Evolutionary conservation across 2,888 invertebrate species (phyloP).

Genomic region (Trypoxylon attenuatum): DNA sequence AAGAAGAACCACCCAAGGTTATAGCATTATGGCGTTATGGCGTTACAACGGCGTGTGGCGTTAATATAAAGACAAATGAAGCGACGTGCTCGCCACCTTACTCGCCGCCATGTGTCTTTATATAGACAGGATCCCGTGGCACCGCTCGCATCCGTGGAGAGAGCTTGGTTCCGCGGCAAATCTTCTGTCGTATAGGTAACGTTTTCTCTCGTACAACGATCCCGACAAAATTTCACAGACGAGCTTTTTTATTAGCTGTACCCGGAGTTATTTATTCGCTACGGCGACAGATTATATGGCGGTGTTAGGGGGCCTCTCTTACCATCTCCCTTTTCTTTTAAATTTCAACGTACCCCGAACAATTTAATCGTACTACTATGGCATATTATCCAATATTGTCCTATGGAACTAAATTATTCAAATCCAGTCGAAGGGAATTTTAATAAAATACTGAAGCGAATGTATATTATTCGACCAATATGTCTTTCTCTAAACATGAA

Average conservation of each 20-base stretch:
- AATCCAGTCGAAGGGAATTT: too few species aligned
- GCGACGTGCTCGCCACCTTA: slow-evolving; percentile 49
- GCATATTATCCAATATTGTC: too few species aligned
- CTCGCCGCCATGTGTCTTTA: slow-evolving; percentile 68
- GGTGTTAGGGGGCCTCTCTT: too few species aligned
- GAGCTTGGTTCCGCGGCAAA: slow-evolving; percentile 41
- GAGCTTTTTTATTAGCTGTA: slow-evolving; percentile 62
- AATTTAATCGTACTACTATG: too few species aligned
- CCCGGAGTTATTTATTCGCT: slow-evolving; percentile 62
- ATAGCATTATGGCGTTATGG: slow-evolving; percentile 12
- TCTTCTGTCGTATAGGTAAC: slow-evolving; percentile 43
- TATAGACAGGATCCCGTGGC: slow-evolving; percentile 59
- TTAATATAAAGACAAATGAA: slow-evolving; percentile 73
- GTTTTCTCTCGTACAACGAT: neutral
- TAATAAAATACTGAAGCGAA: too few species aligned
- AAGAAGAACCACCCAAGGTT: neutral
- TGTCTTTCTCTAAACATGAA: too few species aligned
- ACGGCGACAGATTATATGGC: slow-evolving; percentile 64
- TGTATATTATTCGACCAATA: too few species aligned
- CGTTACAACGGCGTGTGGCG: slow-evolving; percentile 42
- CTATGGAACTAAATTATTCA: too few species aligned
- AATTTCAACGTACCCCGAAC: too few species aligned
- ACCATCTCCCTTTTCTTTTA: too few species aligned
- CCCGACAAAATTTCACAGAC: slow-evolving; percentile 57
- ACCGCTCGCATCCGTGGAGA: too few species aligned